Conservation (phyloP, 2,797 vertebrate genomes). For the Enteromius argenteus region DNA sequence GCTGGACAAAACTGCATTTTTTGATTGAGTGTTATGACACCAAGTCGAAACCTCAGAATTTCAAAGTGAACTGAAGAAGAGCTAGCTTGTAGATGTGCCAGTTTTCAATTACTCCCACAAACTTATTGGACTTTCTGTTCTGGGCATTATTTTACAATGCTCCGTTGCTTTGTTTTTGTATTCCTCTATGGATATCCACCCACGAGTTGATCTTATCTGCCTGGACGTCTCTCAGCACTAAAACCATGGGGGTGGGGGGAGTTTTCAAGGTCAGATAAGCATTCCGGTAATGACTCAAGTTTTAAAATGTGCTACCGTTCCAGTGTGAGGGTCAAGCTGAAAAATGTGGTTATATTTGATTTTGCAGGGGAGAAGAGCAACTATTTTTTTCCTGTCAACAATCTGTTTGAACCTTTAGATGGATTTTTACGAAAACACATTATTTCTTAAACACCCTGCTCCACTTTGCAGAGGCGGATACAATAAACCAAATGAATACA, state of each 20-base stretch:
- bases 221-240: constrained; percentile 18
- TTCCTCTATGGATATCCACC: constrained; percentile 28
- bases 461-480: not conserved
- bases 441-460: constrained; percentile 11
- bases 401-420: constrained; percentile 13
- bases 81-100: constrained; percentile 18
- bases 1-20: not conserved
- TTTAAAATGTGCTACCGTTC: constrained; percentile 17
- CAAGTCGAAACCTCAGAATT: not conserved
- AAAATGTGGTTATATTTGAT: constrained; percentile 19
- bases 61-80: not conserved
- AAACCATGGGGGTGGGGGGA: constrained; percentile 23
- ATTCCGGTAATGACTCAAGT: constrained; percentile 38
- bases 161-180: constrained; percentile 15
- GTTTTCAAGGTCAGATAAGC: constrained; percentile 44
- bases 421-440: constrained; percentile 10
- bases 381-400: constrained; percentile 2
- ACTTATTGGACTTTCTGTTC: constrained; percentile 11
- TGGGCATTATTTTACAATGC: constrained; percentile 10
- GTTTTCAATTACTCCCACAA: constrained; percentile 21
- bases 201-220: constrained; percentile 28
- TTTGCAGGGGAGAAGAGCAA: not conserved
- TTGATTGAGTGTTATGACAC: not conserved
- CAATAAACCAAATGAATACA: not conserved
- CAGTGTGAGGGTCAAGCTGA: constrained; percentile 4